These are phyloP conservation scores for Cyphomyrus discorhynchus DNA, from an alignment of 2,113 vertebrate species.

Conservation along the genomic window DNA sequence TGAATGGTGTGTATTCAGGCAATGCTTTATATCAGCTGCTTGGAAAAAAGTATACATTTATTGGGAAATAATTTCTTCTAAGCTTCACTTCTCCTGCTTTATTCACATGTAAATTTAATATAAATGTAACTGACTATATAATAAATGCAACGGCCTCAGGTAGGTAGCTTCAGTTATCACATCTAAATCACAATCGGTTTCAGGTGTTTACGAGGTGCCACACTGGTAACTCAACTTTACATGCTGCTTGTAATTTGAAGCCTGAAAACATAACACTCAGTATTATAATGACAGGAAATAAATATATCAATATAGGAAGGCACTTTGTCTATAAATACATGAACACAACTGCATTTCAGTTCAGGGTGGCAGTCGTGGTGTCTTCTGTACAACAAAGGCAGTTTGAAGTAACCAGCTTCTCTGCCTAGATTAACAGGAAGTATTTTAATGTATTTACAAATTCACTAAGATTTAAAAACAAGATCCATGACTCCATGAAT, in stretches of 20 bases:
- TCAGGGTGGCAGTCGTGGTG: background rate
- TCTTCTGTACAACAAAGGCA: background rate
- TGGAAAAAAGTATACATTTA: background rate
- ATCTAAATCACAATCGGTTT: background rate
- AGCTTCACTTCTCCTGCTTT: background rate
- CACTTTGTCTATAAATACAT: background rate
- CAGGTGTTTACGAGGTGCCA: background rate
- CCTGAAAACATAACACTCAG: background rate
- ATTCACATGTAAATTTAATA: background rate
- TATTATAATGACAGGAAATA: background rate
- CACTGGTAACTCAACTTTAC: background rate
- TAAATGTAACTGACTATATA: background rate
- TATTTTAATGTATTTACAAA: background rate
- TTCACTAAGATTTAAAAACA: background rate
- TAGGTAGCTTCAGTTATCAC: background rate
- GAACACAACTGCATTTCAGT: background rate
- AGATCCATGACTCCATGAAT: background rate
- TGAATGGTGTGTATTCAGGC: background rate
- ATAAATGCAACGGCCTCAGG: background rate
- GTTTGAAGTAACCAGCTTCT: background rate
- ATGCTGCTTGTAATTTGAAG: background rate
- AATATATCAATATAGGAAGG: background rate
- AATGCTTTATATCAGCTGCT: background rate
- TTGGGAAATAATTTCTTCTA: background rate
- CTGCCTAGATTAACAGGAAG: background rate